Evolutionary conservation across 2,888 invertebrate species (phyloP), one percentile per base, ranked within the genome.

Genomic region (Magallana nippona): DNA sequence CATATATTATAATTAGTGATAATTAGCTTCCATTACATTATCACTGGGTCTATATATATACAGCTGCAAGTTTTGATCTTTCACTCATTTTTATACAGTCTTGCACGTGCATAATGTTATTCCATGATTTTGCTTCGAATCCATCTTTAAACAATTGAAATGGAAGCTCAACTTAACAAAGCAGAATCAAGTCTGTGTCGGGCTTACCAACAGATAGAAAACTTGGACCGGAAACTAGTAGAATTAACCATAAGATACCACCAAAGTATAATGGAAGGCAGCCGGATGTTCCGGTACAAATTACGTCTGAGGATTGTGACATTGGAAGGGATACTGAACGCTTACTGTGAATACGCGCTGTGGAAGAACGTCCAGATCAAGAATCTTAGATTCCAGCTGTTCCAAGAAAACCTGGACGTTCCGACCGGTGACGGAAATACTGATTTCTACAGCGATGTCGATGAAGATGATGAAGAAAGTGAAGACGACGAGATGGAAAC

Each of bases 351-450:
- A 58, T 89, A 89, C 82, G 87, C 87, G 8, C 84, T 82, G 27
- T 22, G 86, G 77, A 89, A 89, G 84, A 87, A 89, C 80, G 85
- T 84, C 27, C 87, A 88, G 71, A 83, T 88, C n/a, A 84, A 86
- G 10, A 86, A 89, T 60, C 78, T 89, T n/a, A 83, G 89, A n/a
- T 84, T 86, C 57, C 79, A 81, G 44, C 78, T 84, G 22, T 84
- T 78, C 71, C 85, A 84, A 10, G 83, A 83, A 78, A 56, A 77
- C 11, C 79, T 55, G 13, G 80, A 78, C 1, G 58, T 84, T 83
- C 56, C 56, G 22, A n/a, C 19, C 2, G 27, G 63, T 27, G 63
- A 22, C 27, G 10, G 19, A 27, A 63, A 63, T 63, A 27, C 27
- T 2, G 63, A 78, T 22, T 55, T 27, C 19, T 19, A 78, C 56